Evolutionary conservation across 2,113 vertebrate species (phyloP).

Genomic region (Cyprichromis sp.): DNA sequence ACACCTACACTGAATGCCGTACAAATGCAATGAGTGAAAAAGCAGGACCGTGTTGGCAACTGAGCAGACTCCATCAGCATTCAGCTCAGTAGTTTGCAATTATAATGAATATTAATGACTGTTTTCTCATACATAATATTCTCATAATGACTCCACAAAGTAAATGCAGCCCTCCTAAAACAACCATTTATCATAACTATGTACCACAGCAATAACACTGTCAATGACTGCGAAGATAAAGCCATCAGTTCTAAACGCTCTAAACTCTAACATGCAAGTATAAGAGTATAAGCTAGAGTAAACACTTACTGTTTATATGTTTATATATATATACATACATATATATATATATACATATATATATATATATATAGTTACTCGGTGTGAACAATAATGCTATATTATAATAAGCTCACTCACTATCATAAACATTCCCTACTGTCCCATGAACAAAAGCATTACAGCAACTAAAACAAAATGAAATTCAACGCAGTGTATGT

Average conservation of each 20-base stretch:
- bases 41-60: conserved; percentile 16
- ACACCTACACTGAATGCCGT: conserved; percentile 31
- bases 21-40: conserved; percentile 33
- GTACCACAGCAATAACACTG: conserved; percentile 53
- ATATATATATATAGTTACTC: not conserved
- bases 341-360: no score
- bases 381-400: not conserved
- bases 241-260: conserved; percentile 32
- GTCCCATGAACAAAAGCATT: conserved; percentile 84
- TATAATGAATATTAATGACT: conserved; percentile 77
- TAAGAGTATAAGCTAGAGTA: not conserved
- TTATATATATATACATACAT: no score
- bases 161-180: conserved; percentile 70
- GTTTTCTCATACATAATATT: conserved; percentile 74
- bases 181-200: conserved; percentile 72
- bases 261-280: conserved; percentile 20
- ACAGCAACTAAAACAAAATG: conserved; percentile 86
- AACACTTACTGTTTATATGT: not conserved
- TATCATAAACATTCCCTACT: conserved; percentile 78
- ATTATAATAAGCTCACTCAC: conserved; percentile 71
- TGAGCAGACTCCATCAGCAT: conserved; percentile 61
- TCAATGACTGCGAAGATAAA: conserved; percentile 49
- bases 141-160: conserved; percentile 72
- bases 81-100: conserved; percentile 65
- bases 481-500: conserved; percentile 80